phyloP scores from a whole-genome alignment of 2,113 vertebrate species.

The Corythoichthys intestinalis region DNA sequence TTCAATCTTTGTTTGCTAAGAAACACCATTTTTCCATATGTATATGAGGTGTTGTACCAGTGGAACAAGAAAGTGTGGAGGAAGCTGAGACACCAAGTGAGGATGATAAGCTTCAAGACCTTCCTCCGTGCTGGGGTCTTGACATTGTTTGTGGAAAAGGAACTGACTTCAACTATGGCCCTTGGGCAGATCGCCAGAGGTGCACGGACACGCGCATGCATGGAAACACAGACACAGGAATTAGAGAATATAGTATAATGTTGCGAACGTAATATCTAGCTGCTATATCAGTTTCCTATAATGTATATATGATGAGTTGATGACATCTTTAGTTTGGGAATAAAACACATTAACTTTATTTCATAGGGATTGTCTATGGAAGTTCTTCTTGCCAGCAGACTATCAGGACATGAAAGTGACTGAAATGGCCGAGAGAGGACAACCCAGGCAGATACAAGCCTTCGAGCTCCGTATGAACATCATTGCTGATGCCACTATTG shows the following conservation, averaged over 20 bases:
- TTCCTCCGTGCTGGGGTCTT: slow-evolving; percentile 95
- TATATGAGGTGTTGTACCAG: slow-evolving; percentile 84
- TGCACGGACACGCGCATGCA: slow-evolving; percentile 37
- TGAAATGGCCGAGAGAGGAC: slow-evolving; percentile 84
- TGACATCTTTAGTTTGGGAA: neutral
- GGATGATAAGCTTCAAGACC: slow-evolving; percentile 88
- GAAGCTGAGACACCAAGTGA: slow-evolving; percentile 82
- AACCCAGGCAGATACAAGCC: slow-evolving; percentile 90
- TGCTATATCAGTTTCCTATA: neutral
- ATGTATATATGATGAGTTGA: neutral
- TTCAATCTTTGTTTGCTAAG: neutral
- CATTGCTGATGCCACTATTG: slow-evolving; percentile 96
- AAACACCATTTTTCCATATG: neutral
- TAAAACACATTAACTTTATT: neutral
- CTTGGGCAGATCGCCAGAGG: slow-evolving; percentile 98
- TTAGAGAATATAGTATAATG: neutral
- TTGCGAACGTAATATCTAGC: neutral
- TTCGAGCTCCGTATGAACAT: slow-evolving; percentile 99
- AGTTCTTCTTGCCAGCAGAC: slow-evolving; percentile 96
- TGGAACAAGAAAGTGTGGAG: slow-evolving; percentile 83
- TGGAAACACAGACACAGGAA: neutral
- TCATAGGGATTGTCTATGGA: slow-evolving; percentile 92
- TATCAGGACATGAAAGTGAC: slow-evolving; percentile 93
- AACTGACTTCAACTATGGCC: slow-evolving; percentile 97
- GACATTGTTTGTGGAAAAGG: slow-evolving; percentile 98